Base-by-base conservation (phyloP, 2,113 vertebrate genomes). In the Psephotus haematonotus region DNA sequence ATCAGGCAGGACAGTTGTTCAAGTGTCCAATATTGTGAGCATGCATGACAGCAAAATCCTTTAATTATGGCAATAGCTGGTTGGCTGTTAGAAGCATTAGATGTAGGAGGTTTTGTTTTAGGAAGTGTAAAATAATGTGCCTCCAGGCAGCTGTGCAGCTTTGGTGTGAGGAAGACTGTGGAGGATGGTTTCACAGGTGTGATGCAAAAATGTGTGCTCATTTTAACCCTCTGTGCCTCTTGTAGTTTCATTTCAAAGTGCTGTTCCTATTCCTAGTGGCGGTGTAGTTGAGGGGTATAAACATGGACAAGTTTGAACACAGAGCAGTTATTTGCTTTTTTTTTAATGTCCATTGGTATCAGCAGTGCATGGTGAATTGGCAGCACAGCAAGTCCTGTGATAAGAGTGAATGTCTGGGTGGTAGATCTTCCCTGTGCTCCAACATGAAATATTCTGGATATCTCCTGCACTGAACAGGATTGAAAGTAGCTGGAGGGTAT, bases 301-400 rank as follows among this genome's bases (percentile, higher is more conserved):
- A 33, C n/a, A 43, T 1, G 2, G 91, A 24, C 59, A 17, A 6
- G 53, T 80, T 81, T 93, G 79, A 77, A 69, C 68, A 37, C 53
- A 50, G 49, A 68, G 41, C 16, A 62, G 49, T 57, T 71, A 47
- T 90, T 95, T 92, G 55, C 43, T 79, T 84, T 53, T 60, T 17
- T 57, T 86, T 77, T 33, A 17, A 16, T 7, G 33, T 75, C 33
- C 31, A 2, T 14, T 70, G 85, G 29, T 94, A 37, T 82, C 92
- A 90, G 68, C 41, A 43, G n/a, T 17, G 24, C 1, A 0, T 20
- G 67, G 31, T 50, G 59, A 70, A 15, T 27, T 92, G 88, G 79
- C 96, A 83, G 87, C 53, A 60, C 75, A 85, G 75, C 75, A 72
- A 70, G 71, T 90, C 39, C 87, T 80, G 19, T 63, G 82, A 41